Evolutionary conservation across 2,797 vertebrate species (phyloP).

Genomic region (Micropoecilia bifurca): DNA sequence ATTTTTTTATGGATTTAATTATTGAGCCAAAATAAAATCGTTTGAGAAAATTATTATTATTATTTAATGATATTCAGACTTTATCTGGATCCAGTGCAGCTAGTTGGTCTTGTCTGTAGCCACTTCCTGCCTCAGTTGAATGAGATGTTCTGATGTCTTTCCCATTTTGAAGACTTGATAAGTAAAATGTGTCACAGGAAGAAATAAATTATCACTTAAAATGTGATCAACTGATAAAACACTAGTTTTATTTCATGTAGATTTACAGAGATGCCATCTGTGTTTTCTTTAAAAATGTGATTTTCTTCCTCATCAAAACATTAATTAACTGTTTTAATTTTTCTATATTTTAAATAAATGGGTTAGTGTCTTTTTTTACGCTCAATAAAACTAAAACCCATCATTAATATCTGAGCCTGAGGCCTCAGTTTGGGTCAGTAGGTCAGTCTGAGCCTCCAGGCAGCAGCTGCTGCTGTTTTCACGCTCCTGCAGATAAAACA

Average conservation of each 20-base stretch:
- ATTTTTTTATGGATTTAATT: no score
- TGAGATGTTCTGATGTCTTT: not conserved
- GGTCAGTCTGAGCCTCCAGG: constrained; percentile 62
- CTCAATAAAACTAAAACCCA: no score
- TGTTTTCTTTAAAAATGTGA: not conserved
- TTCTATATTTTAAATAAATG: not conserved
- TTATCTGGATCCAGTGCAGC: no score
- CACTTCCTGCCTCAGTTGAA: not conserved
- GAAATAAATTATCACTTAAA: not conserved
- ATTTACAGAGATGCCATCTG: not conserved
- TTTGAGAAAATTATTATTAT: no score
- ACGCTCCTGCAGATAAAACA: constrained; percentile 34
- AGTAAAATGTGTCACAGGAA: not conserved
- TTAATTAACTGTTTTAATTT: no score
- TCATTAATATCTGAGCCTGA: no score
- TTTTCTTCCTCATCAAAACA: not conserved
- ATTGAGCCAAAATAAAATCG: no score
- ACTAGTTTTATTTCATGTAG: not conserved
- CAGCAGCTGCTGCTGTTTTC: constrained; percentile 49
- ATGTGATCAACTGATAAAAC: not conserved
- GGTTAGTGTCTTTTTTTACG: not conserved
- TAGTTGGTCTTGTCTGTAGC: not conserved
- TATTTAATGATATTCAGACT: no score
- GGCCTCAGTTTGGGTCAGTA: constrained; percentile 5
- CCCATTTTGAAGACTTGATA: not conserved